phyloP scores from a whole-genome alignment of 2,888 invertebrate genomes.

The Nyleta sp. region DNA sequence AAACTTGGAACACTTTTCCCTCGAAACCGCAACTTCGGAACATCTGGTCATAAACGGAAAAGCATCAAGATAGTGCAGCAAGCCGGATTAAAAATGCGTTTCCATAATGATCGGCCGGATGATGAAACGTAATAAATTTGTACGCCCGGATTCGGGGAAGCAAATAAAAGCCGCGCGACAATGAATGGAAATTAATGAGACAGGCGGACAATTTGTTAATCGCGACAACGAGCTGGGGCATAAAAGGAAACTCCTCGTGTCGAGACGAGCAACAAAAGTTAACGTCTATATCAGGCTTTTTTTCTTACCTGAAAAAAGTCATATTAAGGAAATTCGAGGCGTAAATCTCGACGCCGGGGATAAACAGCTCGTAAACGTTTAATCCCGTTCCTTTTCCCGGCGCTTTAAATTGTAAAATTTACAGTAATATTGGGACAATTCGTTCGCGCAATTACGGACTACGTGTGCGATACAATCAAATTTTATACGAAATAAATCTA shows the following conservation, averaged over 20 bases:
- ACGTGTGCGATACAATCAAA: conserved; percentile 16
- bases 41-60: background rate
- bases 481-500: conserved; percentile 35
- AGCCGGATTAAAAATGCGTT: conserved; percentile 22
- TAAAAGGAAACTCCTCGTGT: conserved; percentile 39
- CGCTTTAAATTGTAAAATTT: conserved; percentile 22
- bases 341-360: conserved; percentile 17
- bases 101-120: conserved; percentile 21
- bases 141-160: conserved; percentile 30
- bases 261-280: conserved; percentile 33
- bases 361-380: conserved; percentile 40
- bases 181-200: conserved; percentile 45
- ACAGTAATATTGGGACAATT: conserved; percentile 27
- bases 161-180: conserved; percentile 33
- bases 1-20: too few relatives aligned
- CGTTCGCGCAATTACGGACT: conserved; percentile 10
- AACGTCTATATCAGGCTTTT: conserved; percentile 52
- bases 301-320: conserved; percentile 40
- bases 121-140: conserved; percentile 47
- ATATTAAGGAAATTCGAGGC: conserved; percentile 25
- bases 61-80: background rate
- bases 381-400: background rate
- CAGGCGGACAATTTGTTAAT: conserved; percentile 49
- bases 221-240: conserved; percentile 34
- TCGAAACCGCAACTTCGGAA: too few relatives aligned